phyloP scores from a whole-genome alignment of 2,113 vertebrate species.

The Charadrius vociferus region DNA sequence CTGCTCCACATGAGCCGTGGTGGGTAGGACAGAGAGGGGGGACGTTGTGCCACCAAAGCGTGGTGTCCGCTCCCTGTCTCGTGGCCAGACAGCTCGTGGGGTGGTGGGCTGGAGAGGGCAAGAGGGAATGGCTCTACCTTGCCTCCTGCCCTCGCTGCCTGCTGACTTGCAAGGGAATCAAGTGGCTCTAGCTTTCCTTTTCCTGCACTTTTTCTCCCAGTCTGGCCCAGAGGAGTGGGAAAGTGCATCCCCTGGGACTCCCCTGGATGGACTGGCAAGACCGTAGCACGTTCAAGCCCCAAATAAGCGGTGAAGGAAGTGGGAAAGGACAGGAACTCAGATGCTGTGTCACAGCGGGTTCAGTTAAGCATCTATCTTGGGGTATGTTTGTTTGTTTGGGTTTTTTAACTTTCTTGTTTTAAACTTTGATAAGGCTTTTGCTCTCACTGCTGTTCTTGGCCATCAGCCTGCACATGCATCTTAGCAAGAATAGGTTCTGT shows the following conservation, averaged over 20 bases:
- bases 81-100: background rate
- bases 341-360: background rate
- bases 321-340: background rate
- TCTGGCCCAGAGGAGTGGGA: background rate
- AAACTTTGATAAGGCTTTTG: background rate
- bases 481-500: background rate
- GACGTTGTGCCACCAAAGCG: accelerated
- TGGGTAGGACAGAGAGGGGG: background rate
- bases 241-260: background rate
- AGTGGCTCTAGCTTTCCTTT: background rate
- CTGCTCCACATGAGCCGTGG: accelerated
- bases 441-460: background rate
- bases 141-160: background rate
- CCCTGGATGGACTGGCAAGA: background rate
- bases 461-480: background rate
- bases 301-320: background rate
- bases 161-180: background rate
- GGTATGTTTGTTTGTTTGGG: background rate
- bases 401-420: background rate
- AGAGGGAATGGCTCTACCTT: background rate
- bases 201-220: background rate
- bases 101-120: background rate
- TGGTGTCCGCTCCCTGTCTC: background rate
- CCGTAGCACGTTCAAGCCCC: background rate
- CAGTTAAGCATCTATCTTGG: background rate